phyloP scores from a whole-genome alignment of 2,797 vertebrate genomes.

The Cirrhinus molitorella region DNA sequence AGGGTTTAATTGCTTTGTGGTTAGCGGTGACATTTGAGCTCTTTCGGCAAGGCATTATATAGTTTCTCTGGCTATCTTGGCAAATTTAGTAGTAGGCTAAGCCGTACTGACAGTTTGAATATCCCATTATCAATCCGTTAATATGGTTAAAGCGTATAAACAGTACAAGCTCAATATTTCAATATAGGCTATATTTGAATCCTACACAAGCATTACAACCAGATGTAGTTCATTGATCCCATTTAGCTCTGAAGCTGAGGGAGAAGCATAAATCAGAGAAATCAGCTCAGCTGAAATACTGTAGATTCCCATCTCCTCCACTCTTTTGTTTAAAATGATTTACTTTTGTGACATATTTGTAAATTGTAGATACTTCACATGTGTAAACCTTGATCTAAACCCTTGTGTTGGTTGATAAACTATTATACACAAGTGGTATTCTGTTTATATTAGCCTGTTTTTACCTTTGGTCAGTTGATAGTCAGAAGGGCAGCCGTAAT shows the following conservation, averaged over 20 bases:
- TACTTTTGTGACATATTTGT: constrained; percentile 20
- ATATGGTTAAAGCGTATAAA: neutral
- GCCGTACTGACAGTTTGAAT: neutral
- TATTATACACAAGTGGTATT: neutral
- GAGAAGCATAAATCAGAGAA: neutral
- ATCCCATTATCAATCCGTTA: neutral
- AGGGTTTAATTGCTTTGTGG: constrained; percentile 60
- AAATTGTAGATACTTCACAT: neutral
- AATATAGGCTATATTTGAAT: neutral
- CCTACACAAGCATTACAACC: neutral
- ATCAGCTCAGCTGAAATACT: neutral
- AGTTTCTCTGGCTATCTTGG: constrained; percentile 33
- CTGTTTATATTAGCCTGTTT: constrained; percentile 17
- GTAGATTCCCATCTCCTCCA: constrained; percentile 3
- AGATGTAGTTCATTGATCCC: constrained; percentile 20
- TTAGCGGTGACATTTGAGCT: constrained; percentile 59
- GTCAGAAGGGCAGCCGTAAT: neutral
- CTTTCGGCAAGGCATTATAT: constrained; percentile 45
- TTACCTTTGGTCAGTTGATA: neutral
- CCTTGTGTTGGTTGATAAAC: constrained; percentile 21
- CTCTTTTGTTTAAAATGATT: neutral
- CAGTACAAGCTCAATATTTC: neutral
- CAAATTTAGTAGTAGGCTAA: neutral
- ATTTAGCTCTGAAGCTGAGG: neutral
- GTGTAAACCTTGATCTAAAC: constrained; percentile 35